Evolutionary conservation across 2,797 vertebrate species (phyloP).

Genomic region (Chloroceryle amazona): DNA sequence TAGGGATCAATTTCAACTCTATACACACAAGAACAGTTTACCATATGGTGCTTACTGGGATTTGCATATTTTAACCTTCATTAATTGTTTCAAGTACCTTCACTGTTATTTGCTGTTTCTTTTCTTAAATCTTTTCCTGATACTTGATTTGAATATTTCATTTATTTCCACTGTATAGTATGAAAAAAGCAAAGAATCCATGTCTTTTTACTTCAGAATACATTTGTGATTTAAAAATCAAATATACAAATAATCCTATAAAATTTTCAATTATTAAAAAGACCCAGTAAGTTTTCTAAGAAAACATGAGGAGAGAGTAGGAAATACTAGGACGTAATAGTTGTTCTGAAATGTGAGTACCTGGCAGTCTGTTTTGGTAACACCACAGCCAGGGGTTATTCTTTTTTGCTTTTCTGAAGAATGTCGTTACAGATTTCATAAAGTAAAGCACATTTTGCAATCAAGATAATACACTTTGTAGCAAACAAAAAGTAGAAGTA

Average conservation of each 20-base stretch:
- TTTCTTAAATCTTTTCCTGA: conserved; percentile 26
- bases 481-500: neutral
- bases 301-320: neutral
- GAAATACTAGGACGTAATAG: neutral
- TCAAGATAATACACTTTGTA: neutral
- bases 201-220: neutral
- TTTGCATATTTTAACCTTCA: conserved; percentile 70
- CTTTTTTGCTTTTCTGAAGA: neutral
- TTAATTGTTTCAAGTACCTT: conserved; percentile 66
- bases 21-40: conserved; percentile 35
- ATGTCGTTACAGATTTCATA: neutral
- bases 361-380: neutral
- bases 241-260: neutral
- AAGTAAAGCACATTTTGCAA: neutral
- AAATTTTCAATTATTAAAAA: neutral
- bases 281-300: rapidly evolving
- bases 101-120: conserved; percentile 40
- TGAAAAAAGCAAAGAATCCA: neutral
- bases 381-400: neutral
- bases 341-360: neutral
- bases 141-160: conserved; percentile 21
- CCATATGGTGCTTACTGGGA: conserved; percentile 37
- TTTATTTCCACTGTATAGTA: neutral
- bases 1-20: conserved; percentile 48
- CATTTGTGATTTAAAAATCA: conserved; percentile 3